These are phyloP conservation scores for Hanleya hanleyi DNA, from an alignment of 2,888 invertebrate species.

Conservation along the genomic window DNA sequence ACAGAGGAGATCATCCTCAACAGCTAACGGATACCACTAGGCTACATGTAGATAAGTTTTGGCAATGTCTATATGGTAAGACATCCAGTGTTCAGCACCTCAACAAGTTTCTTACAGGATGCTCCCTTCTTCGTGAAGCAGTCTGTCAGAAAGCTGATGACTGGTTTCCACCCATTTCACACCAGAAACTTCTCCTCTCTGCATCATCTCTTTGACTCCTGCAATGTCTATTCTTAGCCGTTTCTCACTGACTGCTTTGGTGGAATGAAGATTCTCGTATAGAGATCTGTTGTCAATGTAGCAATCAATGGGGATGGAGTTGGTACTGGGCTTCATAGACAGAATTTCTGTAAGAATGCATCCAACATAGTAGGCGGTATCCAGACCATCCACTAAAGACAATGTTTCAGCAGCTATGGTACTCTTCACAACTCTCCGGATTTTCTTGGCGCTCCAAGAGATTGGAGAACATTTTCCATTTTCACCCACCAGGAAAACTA, in stretches of 20 bases:
- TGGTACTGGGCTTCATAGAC: not conserved
- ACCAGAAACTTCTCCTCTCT: not conserved
- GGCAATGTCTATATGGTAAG: too few relatives aligned
- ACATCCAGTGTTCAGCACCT: not conserved
- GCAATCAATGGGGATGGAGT: not conserved
- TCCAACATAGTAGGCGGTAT: constrained; percentile 1
- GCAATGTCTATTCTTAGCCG: constrained; percentile 17
- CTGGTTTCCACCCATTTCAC: constrained; percentile 1
- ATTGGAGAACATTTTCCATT: not conserved
- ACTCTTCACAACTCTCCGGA: constrained; percentile 9
- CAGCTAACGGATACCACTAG: too few relatives aligned
- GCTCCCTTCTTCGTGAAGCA: constrained; percentile 13
- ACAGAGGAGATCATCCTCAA: too few relatives aligned
- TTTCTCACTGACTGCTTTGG: constrained; percentile 13
- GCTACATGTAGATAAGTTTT: too few relatives aligned
- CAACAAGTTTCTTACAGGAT: not conserved
- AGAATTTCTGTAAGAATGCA: constrained; percentile 1
- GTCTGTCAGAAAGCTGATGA: constrained; percentile 16
- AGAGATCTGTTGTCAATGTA: constrained; percentile 17
- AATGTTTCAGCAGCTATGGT: constrained; percentile 12
- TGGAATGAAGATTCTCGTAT: constrained; percentile 16
- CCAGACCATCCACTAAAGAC: constrained; percentile 10
- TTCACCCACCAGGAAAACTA: not conserved
- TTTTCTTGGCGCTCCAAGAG: not conserved
- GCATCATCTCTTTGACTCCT: constrained; percentile 7